Base-by-base conservation (phyloP, 2,113 vertebrate genomes). In the Phyllostomus hastatus region DNA sequence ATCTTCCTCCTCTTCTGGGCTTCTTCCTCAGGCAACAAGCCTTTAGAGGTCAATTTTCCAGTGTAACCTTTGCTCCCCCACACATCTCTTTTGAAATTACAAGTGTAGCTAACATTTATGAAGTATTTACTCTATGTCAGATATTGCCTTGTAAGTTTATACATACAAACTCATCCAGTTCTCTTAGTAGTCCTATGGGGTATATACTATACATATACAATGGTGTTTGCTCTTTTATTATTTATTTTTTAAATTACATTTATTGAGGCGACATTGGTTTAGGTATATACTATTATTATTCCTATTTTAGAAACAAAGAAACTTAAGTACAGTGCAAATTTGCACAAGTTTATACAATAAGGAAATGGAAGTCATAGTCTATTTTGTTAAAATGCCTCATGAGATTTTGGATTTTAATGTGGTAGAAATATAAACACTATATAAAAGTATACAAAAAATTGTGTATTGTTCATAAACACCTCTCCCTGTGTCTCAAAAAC, bases 271-370 rank as follows among this genome's bases (percentile, higher is more conserved):
- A 52, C 75, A 78, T 11, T 50, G 75, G 17, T n/a, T 78, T 78
- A 76, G 35, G 59, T 84, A 76, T 31, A 84, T 66, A 61, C 16
- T 84, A 86, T 73, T 90, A 92, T 50, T n/a, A 38, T 6, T 19
- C 41, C 26, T 52, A 88, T 73, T 85, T 93, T 54, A 87, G 26
- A 93, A 95, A 90, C 10, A 95, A 91, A 41, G 19, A 66, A 93
- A 89, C 10, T 78, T 1, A 95, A 91, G 64, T 78, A 70, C 17
- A 91, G 67, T 88, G 41, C 43, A 75, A 94, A 81, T 91, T 80
- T 89, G 22, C 67, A 24, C 48, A 93, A 95, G 69, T 75, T 66
- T 69, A 83, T 16, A 81, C 12, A 82, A 64, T 69, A 67, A 95
- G 72, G 61, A 96, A 95, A 91, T 41, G 28, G 46, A 50, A 59